Base-by-base conservation (phyloP, 1,140 invertebrate species). In the Lepidurus arcticus region DNA sequence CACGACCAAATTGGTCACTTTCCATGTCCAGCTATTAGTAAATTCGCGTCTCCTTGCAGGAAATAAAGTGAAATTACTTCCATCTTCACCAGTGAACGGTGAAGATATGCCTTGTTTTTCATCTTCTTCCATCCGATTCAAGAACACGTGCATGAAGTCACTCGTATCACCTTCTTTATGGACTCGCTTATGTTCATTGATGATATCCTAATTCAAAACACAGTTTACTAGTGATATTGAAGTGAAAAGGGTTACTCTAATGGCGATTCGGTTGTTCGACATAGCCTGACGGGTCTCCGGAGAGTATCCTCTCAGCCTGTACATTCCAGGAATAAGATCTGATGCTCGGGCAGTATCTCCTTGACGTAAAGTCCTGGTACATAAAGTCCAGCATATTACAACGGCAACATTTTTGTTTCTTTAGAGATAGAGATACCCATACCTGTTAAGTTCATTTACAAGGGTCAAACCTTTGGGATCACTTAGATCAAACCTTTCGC, bases 111-210 rank as follows among this genome's bases (percentile, higher is more conserved):
- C 74, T 45, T 26, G 24, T 24, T 42, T 75, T 45, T 45, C 42
- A 26, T 26, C 73, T 42, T 75, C 42, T 16, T 75, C 34, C 78
- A 78, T 75, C 21, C 76, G 45, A 1, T 76, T 42, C 10, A 79
- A 21, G 74, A 47, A 79, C 7, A 79, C 42, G 42, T 79, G 73
- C 11, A 79, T 79, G n/a, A 79, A 79, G 44, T 79, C 78, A 4
- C 45, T 5, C 21, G 43, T 44, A 45, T 76, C 73, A 43, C 44
- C 78, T 2, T 44, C 24, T 10, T 21, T 16, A 11, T 8, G 21
- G 9, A 10, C 44, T 8, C 3, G 4, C 24, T 73, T 44, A 44
- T 79, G 78, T 16, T 78, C 78, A 9, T 43, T 34, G n/a, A 79
- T 53, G n/a, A 53, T 44, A 0, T 78, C 34, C 78, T 42, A 24